These are phyloP conservation scores for Leptoclinus maculatus DNA, from an alignment of 2,797 vertebrate genomes.

Conservation along the genomic window DNA sequence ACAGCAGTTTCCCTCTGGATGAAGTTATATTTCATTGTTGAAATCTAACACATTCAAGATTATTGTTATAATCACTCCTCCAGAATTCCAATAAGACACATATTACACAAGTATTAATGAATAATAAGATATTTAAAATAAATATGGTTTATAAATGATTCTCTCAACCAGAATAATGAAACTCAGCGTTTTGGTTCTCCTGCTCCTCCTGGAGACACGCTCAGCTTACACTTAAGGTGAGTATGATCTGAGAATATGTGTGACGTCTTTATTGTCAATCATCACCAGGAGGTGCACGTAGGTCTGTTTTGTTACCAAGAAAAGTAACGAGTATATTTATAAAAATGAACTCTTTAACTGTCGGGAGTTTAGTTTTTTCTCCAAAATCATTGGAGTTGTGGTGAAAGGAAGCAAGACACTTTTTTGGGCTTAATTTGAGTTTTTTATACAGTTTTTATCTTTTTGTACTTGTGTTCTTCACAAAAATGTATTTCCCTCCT, in stretches of 20 bases:
- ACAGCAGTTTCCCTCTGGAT: too few relatives aligned
- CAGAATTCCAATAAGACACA: background rate
- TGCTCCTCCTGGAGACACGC: slow-evolving; percentile 17
- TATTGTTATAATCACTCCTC: background rate
- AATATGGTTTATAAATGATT: background rate
- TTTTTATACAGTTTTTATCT: too few relatives aligned
- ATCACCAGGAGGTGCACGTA: background rate
- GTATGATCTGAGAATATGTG: background rate
- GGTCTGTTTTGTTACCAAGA: background rate
- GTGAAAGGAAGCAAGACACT: too few relatives aligned
- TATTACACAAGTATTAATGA: background rate
- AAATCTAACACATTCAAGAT: too few relatives aligned
- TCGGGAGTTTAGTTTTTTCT: too few relatives aligned
- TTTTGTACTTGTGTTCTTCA: too few relatives aligned
- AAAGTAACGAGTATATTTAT: background rate
- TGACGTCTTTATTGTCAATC: background rate
- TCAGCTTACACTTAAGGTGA: slow-evolving; percentile 18
- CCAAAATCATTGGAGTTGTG: too few relatives aligned
- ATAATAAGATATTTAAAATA: background rate
- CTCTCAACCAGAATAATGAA: slow-evolving; percentile 39
- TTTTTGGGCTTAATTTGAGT: too few relatives aligned
- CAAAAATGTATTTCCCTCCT: background rate
- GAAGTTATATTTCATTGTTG: too few relatives aligned
- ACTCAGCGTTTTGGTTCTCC: background rate
- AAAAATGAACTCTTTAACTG: background rate